Evolutionary conservation across 2,888 invertebrate species (phyloP), one percentile per base, ranked within the genome.

Genomic region (Ariolimax columbianus): DNA sequence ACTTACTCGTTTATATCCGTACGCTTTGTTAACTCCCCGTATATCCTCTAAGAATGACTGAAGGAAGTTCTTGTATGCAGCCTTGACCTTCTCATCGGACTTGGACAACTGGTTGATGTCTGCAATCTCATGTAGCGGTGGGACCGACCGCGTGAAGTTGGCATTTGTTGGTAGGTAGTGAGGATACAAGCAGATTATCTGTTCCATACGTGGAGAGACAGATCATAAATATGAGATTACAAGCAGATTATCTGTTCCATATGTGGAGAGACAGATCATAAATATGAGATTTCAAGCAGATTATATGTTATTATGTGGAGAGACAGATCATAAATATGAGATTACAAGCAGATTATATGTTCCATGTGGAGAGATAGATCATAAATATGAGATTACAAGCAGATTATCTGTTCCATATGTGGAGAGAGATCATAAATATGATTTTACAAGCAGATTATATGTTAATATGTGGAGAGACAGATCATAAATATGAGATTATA

Each of bases 131-230:
- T 95, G 95, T 3, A 95, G 92, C 0, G 94, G 93, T 7, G 95
- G 95, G 23, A 94, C 90, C n/a, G 93, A 90, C 38, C 95, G 92
- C 1, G 93, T 93, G 89, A 95, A 95, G 84, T 91, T 92, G 4
- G 93, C 92, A 47, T 90, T 92, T 36, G 92, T 83, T 0, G 95
- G 94, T 87, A 95, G 89, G 73, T 95, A 89, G 55, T 92, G 90
- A 7, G 95, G 95, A 89, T 94, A 95, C 36, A 95, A 86, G 86
- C 94, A 93, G 36, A 95, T 94, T 9, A 95, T 86, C 95, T 95
- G 91, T 30, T n/a, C 11, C 63, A 63, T 26, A 63, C n/a, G n/a
- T 30, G 63, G n/a, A 14, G n/a, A 7, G 63, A 30, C 17, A 7
- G 17, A 17, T 51, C 51, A 51, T 17, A 51, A 17, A 51, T 51